Percentiles rank a stretch among this genome's conserved stretches.
phyloP scores from a whole-genome alignment of 2,888 invertebrate species.

The Agriopis aurantiaria region DNA sequence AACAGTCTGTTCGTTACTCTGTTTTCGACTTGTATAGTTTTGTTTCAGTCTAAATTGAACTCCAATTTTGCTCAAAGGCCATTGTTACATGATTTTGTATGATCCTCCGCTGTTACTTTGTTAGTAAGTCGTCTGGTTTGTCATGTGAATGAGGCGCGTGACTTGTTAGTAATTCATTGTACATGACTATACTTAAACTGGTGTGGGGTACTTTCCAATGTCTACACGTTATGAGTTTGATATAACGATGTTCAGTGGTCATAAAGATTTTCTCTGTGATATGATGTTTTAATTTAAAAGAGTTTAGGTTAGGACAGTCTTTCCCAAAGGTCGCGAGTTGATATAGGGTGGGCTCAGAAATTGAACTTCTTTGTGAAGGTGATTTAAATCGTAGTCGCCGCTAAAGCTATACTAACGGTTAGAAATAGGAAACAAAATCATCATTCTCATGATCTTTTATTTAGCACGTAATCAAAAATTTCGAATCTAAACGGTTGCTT shows the following conservation, averaged over 20 bases:
- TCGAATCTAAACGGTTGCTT: too few relatives aligned
- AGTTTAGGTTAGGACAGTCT: too few relatives aligned
- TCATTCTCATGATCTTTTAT: too few relatives aligned
- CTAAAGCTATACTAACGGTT: too few relatives aligned
- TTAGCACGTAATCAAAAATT: too few relatives aligned
- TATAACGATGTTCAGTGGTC: neutral
- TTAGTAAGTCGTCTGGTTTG: slow-evolving; percentile 11
- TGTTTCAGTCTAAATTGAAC: neutral
- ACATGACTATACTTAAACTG: slow-evolving; percentile 9
- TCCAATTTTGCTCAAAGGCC: slow-evolving; percentile 15
- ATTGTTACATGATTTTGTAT: slow-evolving; percentile 7
- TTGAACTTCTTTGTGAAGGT: too few relatives aligned
- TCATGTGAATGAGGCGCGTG: slow-evolving; percentile 18
- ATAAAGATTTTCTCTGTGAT: neutral
- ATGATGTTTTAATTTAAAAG: neutral
- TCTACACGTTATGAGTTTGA: neutral
- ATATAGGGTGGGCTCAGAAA: too few relatives aligned
- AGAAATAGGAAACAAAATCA: too few relatives aligned
- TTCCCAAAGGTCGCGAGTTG: too few relatives aligned
- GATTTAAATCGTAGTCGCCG: too few relatives aligned
- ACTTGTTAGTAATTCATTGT: slow-evolving; percentile 11
- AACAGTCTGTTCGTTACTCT: neutral
- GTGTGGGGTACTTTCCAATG: neutral
- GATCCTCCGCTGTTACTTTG: neutral
- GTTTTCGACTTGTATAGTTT: neutral